These are phyloP conservation scores for Macropus fuliginosus DNA, from an alignment of 2,797 vertebrate genomes.

Conservation along the genomic window DNA sequence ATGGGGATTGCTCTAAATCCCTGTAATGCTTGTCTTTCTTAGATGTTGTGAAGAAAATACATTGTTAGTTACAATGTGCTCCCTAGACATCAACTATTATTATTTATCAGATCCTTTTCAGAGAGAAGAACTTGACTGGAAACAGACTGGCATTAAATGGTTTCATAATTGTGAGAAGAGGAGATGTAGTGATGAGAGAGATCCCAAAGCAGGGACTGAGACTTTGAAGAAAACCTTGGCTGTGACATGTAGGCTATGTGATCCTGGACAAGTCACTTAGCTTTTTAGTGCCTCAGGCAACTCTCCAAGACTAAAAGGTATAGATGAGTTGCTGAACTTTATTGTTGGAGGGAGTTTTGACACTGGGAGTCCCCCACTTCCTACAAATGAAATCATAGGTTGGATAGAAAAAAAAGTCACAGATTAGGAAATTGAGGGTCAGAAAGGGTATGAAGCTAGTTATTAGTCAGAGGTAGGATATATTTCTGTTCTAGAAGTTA, in stretches of 20 bases:
- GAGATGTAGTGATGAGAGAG: background rate
- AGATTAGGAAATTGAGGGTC: background rate
- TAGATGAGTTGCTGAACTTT: background rate
- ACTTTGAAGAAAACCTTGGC: background rate
- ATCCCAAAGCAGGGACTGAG: background rate
- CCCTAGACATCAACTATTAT: background rate
- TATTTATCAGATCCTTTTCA: background rate
- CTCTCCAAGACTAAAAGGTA: background rate
- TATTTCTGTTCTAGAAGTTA: background rate
- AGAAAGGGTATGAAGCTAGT: background rate
- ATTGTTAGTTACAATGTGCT: background rate
- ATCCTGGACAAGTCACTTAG: background rate
- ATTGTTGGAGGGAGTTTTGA: background rate
- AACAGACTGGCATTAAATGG: background rate
- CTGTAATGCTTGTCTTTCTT: background rate
- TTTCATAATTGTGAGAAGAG: background rate
- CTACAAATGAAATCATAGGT: background rate
- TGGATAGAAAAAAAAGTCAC: background rate
- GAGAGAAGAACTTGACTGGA: background rate
- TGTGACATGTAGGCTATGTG: background rate
- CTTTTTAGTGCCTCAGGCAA: background rate
- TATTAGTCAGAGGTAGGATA: background rate
- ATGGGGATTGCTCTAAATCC: background rate
- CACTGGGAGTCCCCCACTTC: background rate
- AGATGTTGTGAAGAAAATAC: background rate